These are phyloP conservation scores for Heliconius sara DNA, from an alignment of 2,888 invertebrate genomes.

Conservation along the genomic window DNA sequence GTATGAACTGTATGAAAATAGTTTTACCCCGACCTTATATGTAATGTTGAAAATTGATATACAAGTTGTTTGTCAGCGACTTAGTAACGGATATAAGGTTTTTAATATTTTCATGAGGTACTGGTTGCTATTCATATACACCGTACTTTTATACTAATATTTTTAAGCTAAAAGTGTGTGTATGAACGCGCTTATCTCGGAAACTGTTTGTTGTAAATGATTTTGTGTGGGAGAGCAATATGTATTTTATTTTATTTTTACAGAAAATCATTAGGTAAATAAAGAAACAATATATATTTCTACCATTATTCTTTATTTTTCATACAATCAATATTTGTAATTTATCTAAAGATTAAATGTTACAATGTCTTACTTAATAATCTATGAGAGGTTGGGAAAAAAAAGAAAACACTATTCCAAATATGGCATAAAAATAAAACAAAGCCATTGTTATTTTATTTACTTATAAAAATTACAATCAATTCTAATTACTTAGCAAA, in stretches of 20 bases:
- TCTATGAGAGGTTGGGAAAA: constrained; percentile 15
- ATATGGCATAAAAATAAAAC: constrained; percentile 38
- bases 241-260: no score
- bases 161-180: no score
- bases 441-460: not conserved
- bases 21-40: no score
- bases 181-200: no score
- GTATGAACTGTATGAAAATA: no score
- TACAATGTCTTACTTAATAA: constrained; percentile 8
- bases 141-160: no score
- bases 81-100: no score
- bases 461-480: not conserved
- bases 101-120: no score
- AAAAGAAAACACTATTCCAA: constrained; percentile 10
- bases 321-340: constrained; percentile 39
- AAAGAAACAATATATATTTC: constrained; percentile 25
- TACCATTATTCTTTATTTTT: constrained; percentile 43
- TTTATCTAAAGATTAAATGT: constrained; percentile 36
- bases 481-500: not conserved
- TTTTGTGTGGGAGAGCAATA: not conserved
- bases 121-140: no score
- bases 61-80: no score
- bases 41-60: no score
- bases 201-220: no score
- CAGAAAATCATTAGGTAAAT: not conserved